Conservation (phyloP, 2,888 invertebrate species). For the Stratiomys singularior region DNA sequence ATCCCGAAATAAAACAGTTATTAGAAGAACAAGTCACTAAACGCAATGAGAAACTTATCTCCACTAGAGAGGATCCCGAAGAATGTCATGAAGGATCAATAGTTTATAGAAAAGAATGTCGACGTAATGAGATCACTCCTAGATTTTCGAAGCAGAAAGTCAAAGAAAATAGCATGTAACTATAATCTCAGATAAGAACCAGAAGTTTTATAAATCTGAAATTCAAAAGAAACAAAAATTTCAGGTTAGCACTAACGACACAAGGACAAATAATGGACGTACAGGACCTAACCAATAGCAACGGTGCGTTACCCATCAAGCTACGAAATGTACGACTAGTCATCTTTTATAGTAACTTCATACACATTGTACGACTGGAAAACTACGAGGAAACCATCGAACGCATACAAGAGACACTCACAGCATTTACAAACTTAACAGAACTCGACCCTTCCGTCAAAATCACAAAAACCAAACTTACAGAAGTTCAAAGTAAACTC, state of each 20-base stretch:
- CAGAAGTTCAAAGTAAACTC: conserved; percentile 23
- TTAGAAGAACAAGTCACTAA: conserved; percentile 10
- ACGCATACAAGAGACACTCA: neutral
- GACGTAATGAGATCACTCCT: conserved; percentile 20
- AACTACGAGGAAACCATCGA: conserved; percentile 11
- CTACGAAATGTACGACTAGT: conserved; percentile 6
- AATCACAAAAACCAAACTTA: conserved; percentile 35
- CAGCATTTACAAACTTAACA: conserved; percentile 3
- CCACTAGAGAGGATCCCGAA: conserved; percentile 1
- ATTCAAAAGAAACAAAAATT: conserved; percentile 22
- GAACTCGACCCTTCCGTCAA: neutral
- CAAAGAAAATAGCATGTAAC: conserved; percentile 17
- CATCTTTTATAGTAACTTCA: conserved; percentile 1
- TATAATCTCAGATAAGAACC: conserved; percentile 29
- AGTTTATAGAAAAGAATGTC: conserved; percentile 23
- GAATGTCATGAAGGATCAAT: neutral
- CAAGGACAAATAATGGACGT: conserved; percentile 33
- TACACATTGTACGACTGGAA: conserved; percentile 24
- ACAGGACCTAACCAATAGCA: conserved; percentile 27
- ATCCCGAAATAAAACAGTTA: conserved; percentile 10
- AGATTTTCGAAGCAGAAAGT: conserved; percentile 13
- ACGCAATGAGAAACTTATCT: neutral
- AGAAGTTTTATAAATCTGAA: conserved; percentile 25
- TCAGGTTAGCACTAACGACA: conserved; percentile 1
- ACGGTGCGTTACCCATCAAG: conserved; percentile 12